Base-by-base conservation (phyloP, 1,140 invertebrate species). In the Drosophila athabasca region DNA sequence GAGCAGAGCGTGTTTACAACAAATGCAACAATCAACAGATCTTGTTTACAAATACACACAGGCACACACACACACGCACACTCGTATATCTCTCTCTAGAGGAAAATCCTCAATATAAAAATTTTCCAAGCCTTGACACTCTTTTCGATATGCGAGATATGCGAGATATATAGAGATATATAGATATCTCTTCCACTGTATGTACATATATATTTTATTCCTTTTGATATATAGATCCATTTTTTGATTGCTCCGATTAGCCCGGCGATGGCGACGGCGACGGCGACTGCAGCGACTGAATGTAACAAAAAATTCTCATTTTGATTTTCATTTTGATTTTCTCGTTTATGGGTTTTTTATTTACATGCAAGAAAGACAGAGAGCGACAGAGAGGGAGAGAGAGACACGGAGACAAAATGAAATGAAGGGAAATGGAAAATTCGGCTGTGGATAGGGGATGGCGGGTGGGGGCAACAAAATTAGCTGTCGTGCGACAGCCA, bases 71-170 rank as follows among this genome's bases (percentile, higher is more conserved):
- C 35, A 64, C 50, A 55, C 6, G 39, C 19, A 49, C 1, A 19
- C 17, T 19, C 17, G 17, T 24, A 52, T 24, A 57, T 6, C 26
- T 5, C 26, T 5, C 17, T 53, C 73, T 45, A 54, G 49, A 60
- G 60, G 65, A 72, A 68, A 84, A 73, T 50, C 69, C 58, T 81
- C 61, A 57, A 75, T 87, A 79, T 52, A 11, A 64, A 76, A 79
- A 76, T 87, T 78, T 88, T 78, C 55, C 79, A 82, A 87, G 82
- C 82, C 82, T 87, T 87, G 82, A 87, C 82, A 87, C 83, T 87
- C 82, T 87, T 19, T 84, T 80, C 50, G 50, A 52, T 62, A 50
- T 73, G 69, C 46, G n/a, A 55, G 17, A 13, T 2, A 41, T 50
- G 2, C 31, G 31, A 31, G 31, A 26, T 6, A 19, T 24, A n/a